Conservation (phyloP, 2,113 vertebrate genomes). For the Actinemys pallida region DNA sequence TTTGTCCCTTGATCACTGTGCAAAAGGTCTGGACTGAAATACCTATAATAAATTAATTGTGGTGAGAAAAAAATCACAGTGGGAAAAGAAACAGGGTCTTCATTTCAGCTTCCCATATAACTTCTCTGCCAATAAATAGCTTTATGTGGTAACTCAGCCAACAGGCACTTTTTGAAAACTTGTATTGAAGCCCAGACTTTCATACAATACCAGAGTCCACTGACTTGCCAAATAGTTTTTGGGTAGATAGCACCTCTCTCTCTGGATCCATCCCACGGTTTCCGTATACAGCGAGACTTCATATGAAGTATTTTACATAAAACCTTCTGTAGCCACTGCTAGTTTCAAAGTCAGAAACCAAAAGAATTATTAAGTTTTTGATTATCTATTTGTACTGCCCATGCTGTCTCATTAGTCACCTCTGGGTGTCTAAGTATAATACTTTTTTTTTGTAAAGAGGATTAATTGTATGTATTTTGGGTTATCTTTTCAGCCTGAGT, state of each 20-base stretch:
- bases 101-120: conserved; percentile 60
- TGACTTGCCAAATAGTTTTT: conserved; percentile 75
- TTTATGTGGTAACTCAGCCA: conserved; percentile 64
- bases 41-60: conserved; percentile 73
- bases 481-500: neutral
- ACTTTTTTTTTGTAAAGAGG: conserved; percentile 17
- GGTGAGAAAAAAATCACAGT: conserved; percentile 66
- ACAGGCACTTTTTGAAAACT: conserved; percentile 68
- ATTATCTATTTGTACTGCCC: conserved; percentile 45
- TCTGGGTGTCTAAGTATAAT: neutral
- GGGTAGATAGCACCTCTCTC: conserved; percentile 67
- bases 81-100: conserved; percentile 75
- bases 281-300: conserved; percentile 61
- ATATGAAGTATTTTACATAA: conserved; percentile 69
- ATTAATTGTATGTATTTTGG: neutral
- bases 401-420: conserved; percentile 43
- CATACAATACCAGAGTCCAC: conserved; percentile 65
- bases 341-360: conserved; percentile 65
- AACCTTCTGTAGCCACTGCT: conserved; percentile 56
- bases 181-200: conserved; percentile 69
- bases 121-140: conserved; percentile 72
- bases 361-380: conserved; percentile 66
- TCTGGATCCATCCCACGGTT: conserved; percentile 64
- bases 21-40: conserved; percentile 63
- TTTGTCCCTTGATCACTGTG: conserved; percentile 61